Base-by-base conservation (phyloP, 2,888 invertebrate genomes). In the Prosopocoilus inquinatus region DNA sequence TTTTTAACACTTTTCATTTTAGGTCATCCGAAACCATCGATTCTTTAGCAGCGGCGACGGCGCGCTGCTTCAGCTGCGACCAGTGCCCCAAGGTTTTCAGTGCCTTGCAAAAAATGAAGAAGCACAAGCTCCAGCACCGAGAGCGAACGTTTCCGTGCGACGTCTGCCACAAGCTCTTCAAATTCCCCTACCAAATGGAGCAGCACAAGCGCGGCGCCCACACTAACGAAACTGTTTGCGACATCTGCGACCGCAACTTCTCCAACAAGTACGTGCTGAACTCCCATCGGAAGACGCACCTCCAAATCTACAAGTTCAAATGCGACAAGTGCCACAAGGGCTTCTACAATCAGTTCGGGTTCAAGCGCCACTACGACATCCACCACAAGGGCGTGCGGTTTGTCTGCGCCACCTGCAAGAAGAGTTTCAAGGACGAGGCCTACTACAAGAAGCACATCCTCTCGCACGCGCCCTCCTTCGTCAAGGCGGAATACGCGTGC, bases 21-120 rank as follows among this genome's bases (percentile, higher is more conserved):
- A 28, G 20, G 20, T 28, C n/a, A n/a, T n/a, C 20, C 20, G 20
- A 2, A 3, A 3, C 20, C 7, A 28, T 5, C 20, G n/a, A n/a
- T 28, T 28, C 20, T 28, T 28, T n/a, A n/a, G n/a, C n/a, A 28
- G 20, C 20, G 20, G 20, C 20, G 3, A 4, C 2, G 5, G n/a
- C n/a, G n/a, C n/a, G n/a, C n/a, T n/a, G n/a, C n/a, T 81, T 81
- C 7, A 3, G 8, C 71, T 78, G 11, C 63, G 77, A 2, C 70
- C 75, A 7, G 70, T 47, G 47, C 11, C 13, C 11, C 9, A 34
- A 34, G 9, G 33, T 8, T 3, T 47, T 47, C 13, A 11, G 3
- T 12, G 2, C 2, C 15, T 15, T 9, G 11, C 2, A 11, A 8
- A 35, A 47, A 9, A 1, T 47, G 2, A 47, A 8, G 12, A n/a